Percentiles rank a stretch among this genome's conserved stretches.
phyloP scores from a whole-genome alignment of 1,140 invertebrate species.

The Drosophila mojavensis region DNA sequence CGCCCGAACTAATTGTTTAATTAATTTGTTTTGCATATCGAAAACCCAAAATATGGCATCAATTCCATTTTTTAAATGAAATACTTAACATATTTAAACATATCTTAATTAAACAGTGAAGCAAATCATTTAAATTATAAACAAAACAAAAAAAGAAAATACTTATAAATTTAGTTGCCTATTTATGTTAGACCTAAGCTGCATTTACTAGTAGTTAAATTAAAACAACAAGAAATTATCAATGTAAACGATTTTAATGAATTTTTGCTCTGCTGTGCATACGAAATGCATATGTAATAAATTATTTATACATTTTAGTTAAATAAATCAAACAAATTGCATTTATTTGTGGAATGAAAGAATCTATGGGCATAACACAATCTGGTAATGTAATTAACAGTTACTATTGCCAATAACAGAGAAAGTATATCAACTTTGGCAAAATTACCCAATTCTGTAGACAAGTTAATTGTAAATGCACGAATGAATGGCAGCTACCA shows the following conservation, averaged over 20 bases:
- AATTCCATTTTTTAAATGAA: conserved; percentile 52
- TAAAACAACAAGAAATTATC: conserved; percentile 52
- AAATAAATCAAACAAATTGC: conserved; percentile 52
- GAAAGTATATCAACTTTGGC: no score
- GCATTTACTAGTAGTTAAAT: conserved; percentile 83
- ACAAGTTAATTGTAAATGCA: no score
- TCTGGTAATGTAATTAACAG: neutral
- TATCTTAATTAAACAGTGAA: conserved; percentile 21
- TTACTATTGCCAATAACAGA: neutral
- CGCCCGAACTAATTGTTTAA: conserved; percentile 78
- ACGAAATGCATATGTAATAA: conserved; percentile 56
- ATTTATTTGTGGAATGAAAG: neutral
- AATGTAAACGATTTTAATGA: conserved; percentile 25
- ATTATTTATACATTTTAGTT: conserved; percentile 61
- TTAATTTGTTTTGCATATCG: conserved; percentile 82
- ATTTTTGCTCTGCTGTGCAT: conserved; percentile 31
- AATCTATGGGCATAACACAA: neutral
- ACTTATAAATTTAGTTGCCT: conserved; percentile 71
- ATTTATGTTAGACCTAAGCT: conserved; percentile 81
- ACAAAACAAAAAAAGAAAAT: conserved; percentile 33
- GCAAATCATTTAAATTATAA: conserved; percentile 42
- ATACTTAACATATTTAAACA: conserved; percentile 48
- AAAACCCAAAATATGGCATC: conserved; percentile 72
- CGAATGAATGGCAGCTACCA: no score
- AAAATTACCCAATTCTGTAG: no score